Evolutionary conservation across 2,113 vertebrate species (phyloP), one percentile per base, ranked within the genome.

Genomic region (Clarias gariepinus): DNA sequence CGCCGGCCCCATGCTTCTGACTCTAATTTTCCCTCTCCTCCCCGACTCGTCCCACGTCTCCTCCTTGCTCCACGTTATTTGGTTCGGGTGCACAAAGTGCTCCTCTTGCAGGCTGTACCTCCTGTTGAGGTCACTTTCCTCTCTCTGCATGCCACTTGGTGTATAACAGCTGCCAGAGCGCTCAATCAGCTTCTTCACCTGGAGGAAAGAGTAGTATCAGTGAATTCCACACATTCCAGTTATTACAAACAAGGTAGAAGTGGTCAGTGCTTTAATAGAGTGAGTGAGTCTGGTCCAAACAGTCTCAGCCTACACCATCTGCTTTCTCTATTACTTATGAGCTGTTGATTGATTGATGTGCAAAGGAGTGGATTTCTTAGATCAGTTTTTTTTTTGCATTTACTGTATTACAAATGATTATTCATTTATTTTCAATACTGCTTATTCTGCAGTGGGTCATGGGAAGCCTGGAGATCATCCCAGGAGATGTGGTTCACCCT

Each of bases 101-200:
- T 89, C 68, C 91, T 90, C 88, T 83, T 18, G 4, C 15, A 77
- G 30, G 16, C 81, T 82, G 76, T 25, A 92, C 68, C 58, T 91
- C 74, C 93, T 90, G 86, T 89, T 19, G 21, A 91, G 81, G 66
- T 92, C 90, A 4, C 0, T 25, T 21, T 89, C 53, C 6, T 90
- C 87, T 58, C 36, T 89, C 9, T 90, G 89, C 80, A 87, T 80
- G n/a, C 23, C n/a, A 4, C 91, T 85, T 83, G 91, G 91, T 53
- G 87, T 12, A 58, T 55, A 61, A 86, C 85, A 93, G 5, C 91
- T 89, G 1, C 94, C 93, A 0, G 90, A 92, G 78, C 30, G 77
- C 77, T 84, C 47, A 1, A 90, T 91, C 91, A 95, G 90, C 6
- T 66, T 57, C 33, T 95, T 93, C 71, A 95, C 92, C 95, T 96